phyloP scores from a whole-genome alignment of 2,797 vertebrate species.

The Sebastes diaconus region DNA sequence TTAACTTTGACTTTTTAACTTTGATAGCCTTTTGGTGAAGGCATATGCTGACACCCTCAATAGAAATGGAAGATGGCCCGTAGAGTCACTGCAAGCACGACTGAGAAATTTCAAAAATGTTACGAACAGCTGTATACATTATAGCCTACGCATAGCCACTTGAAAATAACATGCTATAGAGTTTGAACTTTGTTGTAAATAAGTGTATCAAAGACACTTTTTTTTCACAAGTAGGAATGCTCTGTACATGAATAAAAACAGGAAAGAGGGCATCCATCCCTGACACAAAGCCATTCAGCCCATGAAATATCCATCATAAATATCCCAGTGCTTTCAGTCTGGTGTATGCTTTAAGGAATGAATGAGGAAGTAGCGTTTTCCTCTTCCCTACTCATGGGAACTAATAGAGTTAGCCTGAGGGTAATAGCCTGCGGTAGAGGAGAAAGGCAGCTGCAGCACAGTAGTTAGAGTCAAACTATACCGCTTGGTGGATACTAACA shows the following conservation, averaged over 20 bases:
- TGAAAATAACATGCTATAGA: neutral
- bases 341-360: slow-evolving; percentile 48
- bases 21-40: neutral
- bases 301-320: slow-evolving; percentile 64
- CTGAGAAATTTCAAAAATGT: neutral
- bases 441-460: slow-evolving; percentile 27
- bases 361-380: slow-evolving; percentile 53
- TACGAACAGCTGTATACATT: neutral
- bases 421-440: slow-evolving; percentile 53
- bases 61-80: neutral
- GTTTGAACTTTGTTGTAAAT: neutral
- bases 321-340: slow-evolving; percentile 51
- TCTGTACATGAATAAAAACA: slow-evolving; percentile 20
- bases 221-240: slow-evolving; percentile 2
- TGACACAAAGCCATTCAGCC: slow-evolving; percentile 37
- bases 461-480: slow-evolving; percentile 33
- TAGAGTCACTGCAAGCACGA: neutral
- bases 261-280: slow-evolving; percentile 29
- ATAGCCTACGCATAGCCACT: neutral
- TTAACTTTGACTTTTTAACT: neutral
- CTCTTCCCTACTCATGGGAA: slow-evolving; percentile 53
- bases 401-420: slow-evolving; percentile 63
- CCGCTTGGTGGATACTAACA: slow-evolving; percentile 41
- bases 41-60: neutral
- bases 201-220: neutral